phyloP scores from a whole-genome alignment of 2,113 vertebrate species.

The Antigone vipio region DNA sequence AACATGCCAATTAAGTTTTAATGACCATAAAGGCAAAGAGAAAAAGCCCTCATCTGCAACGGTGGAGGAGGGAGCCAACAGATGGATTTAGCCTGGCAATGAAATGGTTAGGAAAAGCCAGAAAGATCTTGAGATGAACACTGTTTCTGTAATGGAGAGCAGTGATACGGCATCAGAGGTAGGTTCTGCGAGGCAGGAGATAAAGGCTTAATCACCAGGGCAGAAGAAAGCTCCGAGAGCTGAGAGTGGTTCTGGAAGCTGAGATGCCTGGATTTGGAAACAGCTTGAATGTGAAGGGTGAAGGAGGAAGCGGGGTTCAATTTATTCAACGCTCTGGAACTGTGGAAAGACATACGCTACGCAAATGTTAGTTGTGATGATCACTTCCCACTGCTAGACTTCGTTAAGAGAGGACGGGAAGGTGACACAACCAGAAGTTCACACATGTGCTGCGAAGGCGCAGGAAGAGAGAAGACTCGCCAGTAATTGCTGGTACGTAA shows the following conservation, averaged over 20 bases:
- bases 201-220: background rate
- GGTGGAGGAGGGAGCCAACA: background rate
- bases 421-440: conserved; percentile 39
- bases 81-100: background rate
- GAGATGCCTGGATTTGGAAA: background rate
- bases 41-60: background rate
- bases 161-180: background rate
- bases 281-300: background rate
- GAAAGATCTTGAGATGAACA: background rate
- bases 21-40: background rate
- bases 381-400: conserved; percentile 50
- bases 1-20: background rate
- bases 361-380: conserved; percentile 13
- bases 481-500: background rate
- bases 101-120: background rate
- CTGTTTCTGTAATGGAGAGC: background rate
- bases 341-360: conserved; percentile 28
- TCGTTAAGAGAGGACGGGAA: background rate
- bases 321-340: background rate
- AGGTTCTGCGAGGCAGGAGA: background rate
- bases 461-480: background rate
- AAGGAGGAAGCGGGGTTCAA: background rate
- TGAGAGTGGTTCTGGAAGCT: background rate
- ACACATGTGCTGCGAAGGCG: conserved; percentile 9
- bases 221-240: background rate